Evolutionary conservation across 2,888 invertebrate species (phyloP).

Genomic region (Pasiphila rectangulata): DNA sequence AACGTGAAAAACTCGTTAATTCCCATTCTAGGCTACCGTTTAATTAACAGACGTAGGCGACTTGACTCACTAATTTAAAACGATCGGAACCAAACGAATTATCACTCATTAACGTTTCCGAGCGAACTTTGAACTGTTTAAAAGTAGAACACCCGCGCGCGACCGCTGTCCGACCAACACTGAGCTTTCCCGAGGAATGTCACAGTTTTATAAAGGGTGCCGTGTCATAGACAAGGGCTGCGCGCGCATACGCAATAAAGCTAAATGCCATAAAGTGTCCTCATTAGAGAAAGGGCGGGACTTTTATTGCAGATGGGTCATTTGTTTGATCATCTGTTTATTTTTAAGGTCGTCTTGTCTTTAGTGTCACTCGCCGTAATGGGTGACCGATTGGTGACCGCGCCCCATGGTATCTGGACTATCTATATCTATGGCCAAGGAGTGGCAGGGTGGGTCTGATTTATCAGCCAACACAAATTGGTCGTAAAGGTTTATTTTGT

Average conservation of each 20-base stretch:
- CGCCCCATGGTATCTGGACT: conserved; percentile 63
- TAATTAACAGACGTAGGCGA: conserved; percentile 66
- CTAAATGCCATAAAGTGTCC: conserved; percentile 75
- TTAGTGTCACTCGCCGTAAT: conserved; percentile 44
- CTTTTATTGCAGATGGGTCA: conserved; percentile 70
- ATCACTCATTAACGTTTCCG: conserved; percentile 55
- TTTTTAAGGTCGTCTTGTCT: conserved; percentile 73
- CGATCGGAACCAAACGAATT: conserved; percentile 55
- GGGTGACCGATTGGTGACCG: conserved; percentile 63
- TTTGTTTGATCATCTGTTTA: conserved; percentile 74
- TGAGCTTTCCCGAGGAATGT: conserved; percentile 49
- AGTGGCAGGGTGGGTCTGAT: conserved; percentile 65
- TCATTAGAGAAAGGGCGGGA: conserved; percentile 76
- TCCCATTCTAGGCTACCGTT: conserved; percentile 63
- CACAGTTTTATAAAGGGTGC: conserved; percentile 60
- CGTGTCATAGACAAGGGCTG: conserved; percentile 51
- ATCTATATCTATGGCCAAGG: conserved; percentile 65
- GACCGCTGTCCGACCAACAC: conserved; percentile 53
- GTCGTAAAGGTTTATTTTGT: conserved; percentile 44
- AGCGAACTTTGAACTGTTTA: conserved; percentile 31
- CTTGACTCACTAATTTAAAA: conserved; percentile 63
- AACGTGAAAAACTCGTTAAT: conserved; percentile 56
- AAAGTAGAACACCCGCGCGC: conserved; percentile 39
- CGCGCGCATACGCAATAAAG: conserved; percentile 75
- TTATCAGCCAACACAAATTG: conserved; percentile 62